phyloP scores from a whole-genome alignment of 2,797 vertebrate genomes.

The Zalophus californianus region DNA sequence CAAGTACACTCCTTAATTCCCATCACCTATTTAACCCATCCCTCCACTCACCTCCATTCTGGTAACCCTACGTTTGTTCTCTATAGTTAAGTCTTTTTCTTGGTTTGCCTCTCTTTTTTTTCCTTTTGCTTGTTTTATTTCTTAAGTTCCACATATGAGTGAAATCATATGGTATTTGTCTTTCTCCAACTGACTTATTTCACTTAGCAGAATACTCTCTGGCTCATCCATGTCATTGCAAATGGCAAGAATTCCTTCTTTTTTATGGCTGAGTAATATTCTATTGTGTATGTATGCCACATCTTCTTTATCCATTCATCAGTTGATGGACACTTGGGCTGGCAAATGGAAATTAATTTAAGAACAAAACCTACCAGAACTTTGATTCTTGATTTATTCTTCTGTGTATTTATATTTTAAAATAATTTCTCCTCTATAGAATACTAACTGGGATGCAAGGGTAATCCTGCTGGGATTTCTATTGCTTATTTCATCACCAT shows the following conservation, averaged over 20 bases:
- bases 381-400: slow-evolving; percentile 46
- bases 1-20: neutral
- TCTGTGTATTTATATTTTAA: slow-evolving; percentile 33
- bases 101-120: neutral
- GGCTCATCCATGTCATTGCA: neutral
- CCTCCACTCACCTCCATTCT: neutral
- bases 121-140: neutral
- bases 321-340: neutral
- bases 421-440: slow-evolving; percentile 27
- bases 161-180: neutral
- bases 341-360: neutral
- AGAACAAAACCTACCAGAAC: slow-evolving; percentile 9
- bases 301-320: neutral
- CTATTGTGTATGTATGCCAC: neutral
- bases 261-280: neutral
- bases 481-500: slow-evolving; percentile 32
- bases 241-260: neutral
- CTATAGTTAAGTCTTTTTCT: neutral
- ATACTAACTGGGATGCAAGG: neutral
- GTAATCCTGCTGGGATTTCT: slow-evolving; percentile 41
- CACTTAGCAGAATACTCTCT: neutral
- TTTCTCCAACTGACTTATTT: neutral
- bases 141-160: neutral
- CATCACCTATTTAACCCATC: neutral
- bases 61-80: neutral